These are phyloP conservation scores for Pherbina coryleti DNA, from an alignment of 2,888 invertebrate genomes.

Conservation along the genomic window DNA sequence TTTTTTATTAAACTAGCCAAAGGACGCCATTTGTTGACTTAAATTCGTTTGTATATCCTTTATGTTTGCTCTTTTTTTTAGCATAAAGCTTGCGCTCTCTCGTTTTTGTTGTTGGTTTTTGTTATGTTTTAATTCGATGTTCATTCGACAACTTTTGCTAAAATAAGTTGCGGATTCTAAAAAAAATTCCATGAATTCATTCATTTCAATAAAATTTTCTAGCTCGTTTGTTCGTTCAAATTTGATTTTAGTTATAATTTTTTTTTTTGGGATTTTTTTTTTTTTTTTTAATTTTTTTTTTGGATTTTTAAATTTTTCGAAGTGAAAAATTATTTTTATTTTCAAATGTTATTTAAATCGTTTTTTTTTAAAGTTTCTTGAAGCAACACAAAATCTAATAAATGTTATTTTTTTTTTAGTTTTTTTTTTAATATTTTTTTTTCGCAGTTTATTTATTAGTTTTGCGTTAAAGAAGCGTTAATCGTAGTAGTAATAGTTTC, in stretches of 20 bases:
- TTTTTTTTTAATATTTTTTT: slow-evolving; percentile 17
- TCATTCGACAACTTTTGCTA: slow-evolving; percentile 33
- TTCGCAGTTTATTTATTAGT: slow-evolving; percentile 9
- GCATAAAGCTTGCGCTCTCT: slow-evolving; percentile 11
- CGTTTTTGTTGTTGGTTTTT: slow-evolving; percentile 6
- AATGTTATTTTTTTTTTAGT: neutral
- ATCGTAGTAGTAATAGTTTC: slow-evolving; percentile 20
- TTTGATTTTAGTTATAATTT: slow-evolving; percentile 6
- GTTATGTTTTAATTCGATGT: slow-evolving; percentile 27
- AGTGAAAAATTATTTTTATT: neutral
- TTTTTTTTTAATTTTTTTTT: slow-evolving; percentile 21
- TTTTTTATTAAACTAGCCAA: neutral
- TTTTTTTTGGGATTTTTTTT: slow-evolving; percentile 15
- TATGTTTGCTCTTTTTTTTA: neutral
- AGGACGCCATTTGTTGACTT: neutral
- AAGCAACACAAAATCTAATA: slow-evolving; percentile 17
- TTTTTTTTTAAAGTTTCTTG: neutral
- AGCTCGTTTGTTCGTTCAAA: slow-evolving; percentile 3
- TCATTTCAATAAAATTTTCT: slow-evolving; percentile 3
- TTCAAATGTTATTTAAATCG: neutral
- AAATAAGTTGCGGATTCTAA: neutral
- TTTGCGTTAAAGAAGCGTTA: slow-evolving; percentile 6
- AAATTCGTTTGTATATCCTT: neutral
- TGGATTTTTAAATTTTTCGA: neutral
- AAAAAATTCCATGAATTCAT: neutral